Base-by-base conservation (phyloP, 1,140 invertebrate species). In the Druon quercuslanigerum region DNA sequence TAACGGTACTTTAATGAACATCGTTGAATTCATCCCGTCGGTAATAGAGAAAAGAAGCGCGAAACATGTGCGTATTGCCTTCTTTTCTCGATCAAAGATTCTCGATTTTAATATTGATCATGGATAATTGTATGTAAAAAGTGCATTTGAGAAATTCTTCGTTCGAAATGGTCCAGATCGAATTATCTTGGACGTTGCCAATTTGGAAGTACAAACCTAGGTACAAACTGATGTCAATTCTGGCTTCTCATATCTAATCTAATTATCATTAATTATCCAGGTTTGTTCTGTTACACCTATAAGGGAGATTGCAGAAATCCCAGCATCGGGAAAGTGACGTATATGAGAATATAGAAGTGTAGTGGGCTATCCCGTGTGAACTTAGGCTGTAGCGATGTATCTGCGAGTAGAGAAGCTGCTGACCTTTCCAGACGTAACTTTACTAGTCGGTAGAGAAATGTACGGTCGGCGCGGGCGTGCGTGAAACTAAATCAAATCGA, bases 1-100 rank as follows among this genome's bases (percentile, higher is more conserved):
- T 86, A 86, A 82, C 83, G 85, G 83, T 86, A 83, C 82, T 74
- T 79, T 82, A 79, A 85, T 85, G 78, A 85, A 80, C 84, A 83
- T 84, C 80, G 74, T 74, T 74, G 78, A 84, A 76, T 81, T 81
- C 77, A 82, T 84, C 77, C 79, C 71, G 72, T 51, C 57, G 73
- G 77, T 78, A 72, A 78, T 16, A 79, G 79, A 83, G 78, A 81
- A 81, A 73, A 60, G 54, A 40, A 75, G 78, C 76, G 78, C 77
- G 72, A 80, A 78, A 74, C 75, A 74, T 66, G 66, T 75, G 72
- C n/a, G 5, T 51, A 72, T 20, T 33, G 66, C 19, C 54, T 70
- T 46, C 57, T 51, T 51, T 7, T 46, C 14, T 33, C 25, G 33
- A 73, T 73, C 2, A 78, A 20, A 20, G 33, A 78, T 46, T 46